Conservation (phyloP, 2,888 invertebrate species). For the Horisme vitalbata region DNA sequence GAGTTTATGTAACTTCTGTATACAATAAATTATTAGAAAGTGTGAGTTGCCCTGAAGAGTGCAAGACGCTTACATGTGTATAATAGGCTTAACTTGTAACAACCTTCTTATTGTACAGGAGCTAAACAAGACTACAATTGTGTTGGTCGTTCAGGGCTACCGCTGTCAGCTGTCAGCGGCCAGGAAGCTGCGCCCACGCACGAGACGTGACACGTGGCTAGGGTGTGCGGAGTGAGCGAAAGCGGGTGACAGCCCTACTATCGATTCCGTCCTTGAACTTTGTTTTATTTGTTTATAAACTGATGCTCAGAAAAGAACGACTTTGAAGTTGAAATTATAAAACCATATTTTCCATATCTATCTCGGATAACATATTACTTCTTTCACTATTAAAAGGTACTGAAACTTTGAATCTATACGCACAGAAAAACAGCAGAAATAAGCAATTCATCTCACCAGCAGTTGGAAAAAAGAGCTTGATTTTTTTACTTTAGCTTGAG, state of each 20-base stretch:
- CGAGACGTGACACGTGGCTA: constrained; percentile 30
- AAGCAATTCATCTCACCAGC: constrained; percentile 3
- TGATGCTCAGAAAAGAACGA: too few relatives aligned
- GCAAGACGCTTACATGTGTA: neutral
- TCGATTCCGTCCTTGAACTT: neutral
- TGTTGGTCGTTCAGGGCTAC: constrained; percentile 35
- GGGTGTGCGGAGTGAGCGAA: constrained; percentile 13
- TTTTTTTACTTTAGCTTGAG: neutral
- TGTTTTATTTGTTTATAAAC: too few relatives aligned
- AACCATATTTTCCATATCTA: too few relatives aligned
- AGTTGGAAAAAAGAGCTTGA: neutral
- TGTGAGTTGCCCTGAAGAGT: too few relatives aligned
- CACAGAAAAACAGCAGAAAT: too few relatives aligned
- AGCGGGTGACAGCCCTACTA: constrained; percentile 18
- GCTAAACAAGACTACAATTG: constrained; percentile 42
- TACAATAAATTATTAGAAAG: too few relatives aligned
- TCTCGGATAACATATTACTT: too few relatives aligned
- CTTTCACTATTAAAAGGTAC: too few relatives aligned
- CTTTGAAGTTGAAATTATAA: too few relatives aligned
- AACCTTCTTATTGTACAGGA: constrained; percentile 36
- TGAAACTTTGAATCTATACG: too few relatives aligned
- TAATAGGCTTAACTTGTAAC: constrained; percentile 14
- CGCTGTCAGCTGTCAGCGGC: constrained; percentile 48
- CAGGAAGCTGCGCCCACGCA: constrained; percentile 54
- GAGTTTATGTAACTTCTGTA: too few relatives aligned